A percentile compares a stretch with the other conserved stretches of the same genome.
phyloP scores from a whole-genome alignment of 1,140 invertebrate species.

The Ctenoplectra terminalis region DNA sequence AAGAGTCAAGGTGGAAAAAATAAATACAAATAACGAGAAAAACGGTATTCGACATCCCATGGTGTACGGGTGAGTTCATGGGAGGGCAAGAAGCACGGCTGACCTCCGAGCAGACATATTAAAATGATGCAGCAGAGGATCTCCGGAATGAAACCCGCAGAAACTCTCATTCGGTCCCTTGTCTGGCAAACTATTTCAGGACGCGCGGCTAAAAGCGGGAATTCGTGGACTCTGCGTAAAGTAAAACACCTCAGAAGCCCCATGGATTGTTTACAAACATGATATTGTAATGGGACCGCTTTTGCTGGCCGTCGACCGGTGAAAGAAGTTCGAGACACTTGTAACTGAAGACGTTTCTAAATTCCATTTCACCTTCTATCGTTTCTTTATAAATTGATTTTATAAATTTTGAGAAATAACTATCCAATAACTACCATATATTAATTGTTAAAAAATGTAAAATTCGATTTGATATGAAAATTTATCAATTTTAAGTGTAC shows the following conservation, averaged over 20 bases:
- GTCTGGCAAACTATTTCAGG: constrained; percentile 78
- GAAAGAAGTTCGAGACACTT: background rate
- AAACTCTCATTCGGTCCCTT: constrained; percentile 59
- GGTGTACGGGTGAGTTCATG: constrained; percentile 75
- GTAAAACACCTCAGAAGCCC: constrained; percentile 42
- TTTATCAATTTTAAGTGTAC: no score
- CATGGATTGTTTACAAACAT: constrained; percentile 46
- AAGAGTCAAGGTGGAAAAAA: background rate
- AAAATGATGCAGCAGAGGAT: constrained; percentile 76
- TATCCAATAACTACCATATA: no score
- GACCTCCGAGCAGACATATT: constrained; percentile 81
- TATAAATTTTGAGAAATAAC: no score
- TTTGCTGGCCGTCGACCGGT: background rate
- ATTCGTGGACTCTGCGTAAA: constrained; percentile 57
- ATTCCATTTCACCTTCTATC: background rate
- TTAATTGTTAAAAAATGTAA: no score
- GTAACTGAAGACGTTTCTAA: background rate
- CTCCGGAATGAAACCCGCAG: constrained; percentile 48
- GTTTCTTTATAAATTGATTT: background rate
- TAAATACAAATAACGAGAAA: constrained; percentile 36
- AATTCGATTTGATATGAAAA: no score
- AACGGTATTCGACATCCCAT: constrained; percentile 73
- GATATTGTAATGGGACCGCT: background rate
- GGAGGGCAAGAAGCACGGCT: constrained; percentile 75
- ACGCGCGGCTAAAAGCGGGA: constrained; percentile 63